A percentile compares a stretch with the other conserved stretches of the same genome.
Evolutionary conservation across 1,140 invertebrate species (phyloP).

Genomic region (Phortica variegata): DNA sequence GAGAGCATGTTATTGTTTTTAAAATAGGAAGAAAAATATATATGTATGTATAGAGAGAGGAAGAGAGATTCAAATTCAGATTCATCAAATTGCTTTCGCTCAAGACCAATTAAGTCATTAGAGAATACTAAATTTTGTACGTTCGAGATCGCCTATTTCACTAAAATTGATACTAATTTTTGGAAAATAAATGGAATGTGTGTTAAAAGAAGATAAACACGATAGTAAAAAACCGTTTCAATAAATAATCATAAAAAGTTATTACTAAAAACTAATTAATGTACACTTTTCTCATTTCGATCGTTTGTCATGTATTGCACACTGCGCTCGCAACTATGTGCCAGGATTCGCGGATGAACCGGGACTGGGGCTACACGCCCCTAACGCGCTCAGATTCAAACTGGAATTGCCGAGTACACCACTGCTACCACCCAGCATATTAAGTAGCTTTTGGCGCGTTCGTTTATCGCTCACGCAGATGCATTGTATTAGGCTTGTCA

Average conservation of each 20-base stretch:
- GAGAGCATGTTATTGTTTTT: neutral
- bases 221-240: conserved; percentile 10
- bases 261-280: conserved; percentile 23
- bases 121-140: conserved; percentile 31
- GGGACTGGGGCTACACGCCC: neutral
- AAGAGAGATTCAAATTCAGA: conserved; percentile 21
- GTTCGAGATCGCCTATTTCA: conserved; percentile 39
- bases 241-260: conserved; percentile 21
- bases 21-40: conserved; percentile 20
- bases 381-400: conserved; percentile 33
- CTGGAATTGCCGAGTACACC: conserved; percentile 12
- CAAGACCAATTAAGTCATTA: conserved; percentile 16
- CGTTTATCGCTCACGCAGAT: conserved; percentile 88
- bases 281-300: no score
- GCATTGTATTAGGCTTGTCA: conserved; percentile 80
- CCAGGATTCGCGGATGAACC: no score
- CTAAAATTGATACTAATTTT: conserved; percentile 26
- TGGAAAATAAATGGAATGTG: conserved; percentile 48
- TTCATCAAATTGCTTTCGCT: conserved; percentile 19
- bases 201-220: conserved; percentile 20
- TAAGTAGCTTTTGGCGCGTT: conserved; percentile 73
- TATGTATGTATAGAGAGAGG: conserved; percentile 13
- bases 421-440: conserved; percentile 60
- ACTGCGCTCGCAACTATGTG: no score
- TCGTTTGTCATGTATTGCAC: no score